Evolutionary conservation across 2,888 invertebrate genomes (phyloP).

Genomic region (Phania funesta): DNA sequence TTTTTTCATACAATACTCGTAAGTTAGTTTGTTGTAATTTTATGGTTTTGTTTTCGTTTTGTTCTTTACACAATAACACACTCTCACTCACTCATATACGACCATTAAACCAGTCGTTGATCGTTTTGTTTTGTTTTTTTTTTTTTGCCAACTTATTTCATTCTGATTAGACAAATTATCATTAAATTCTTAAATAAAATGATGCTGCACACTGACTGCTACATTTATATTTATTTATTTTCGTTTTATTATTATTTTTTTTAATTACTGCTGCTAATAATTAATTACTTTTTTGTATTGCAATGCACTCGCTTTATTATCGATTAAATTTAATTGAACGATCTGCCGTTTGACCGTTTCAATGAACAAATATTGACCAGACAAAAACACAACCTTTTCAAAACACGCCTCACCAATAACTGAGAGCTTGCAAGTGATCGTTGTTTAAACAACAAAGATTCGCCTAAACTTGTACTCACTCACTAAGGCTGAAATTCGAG

Average conservation of each 20-base stretch:
- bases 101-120: slow-evolving; percentile 38
- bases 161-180: slow-evolving; percentile 33
- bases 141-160: neutral
- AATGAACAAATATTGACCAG: neutral
- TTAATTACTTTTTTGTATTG: neutral
- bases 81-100: neutral
- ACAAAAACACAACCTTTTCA: slow-evolving; percentile 51
- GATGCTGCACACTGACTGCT: slow-evolving; percentile 9
- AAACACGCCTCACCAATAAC: slow-evolving; percentile 54
- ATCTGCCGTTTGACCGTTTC: slow-evolving; percentile 20
- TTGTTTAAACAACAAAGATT: slow-evolving; percentile 4
- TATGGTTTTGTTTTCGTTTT: neutral
- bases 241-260: neutral
- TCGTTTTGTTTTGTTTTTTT: slow-evolving; percentile 6
- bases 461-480: neutral
- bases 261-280: slow-evolving; percentile 2
- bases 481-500: neutral
- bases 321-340: slow-evolving; percentile 22
- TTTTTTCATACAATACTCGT: too few relatives aligned
- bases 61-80: neutral
- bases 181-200: slow-evolving; percentile 26
- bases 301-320: slow-evolving; percentile 41
- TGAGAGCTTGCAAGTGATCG: slow-evolving; percentile 28
- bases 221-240: neutral
- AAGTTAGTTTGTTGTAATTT: too few relatives aligned